A percentile compares a stretch with the other conserved stretches of the same genome.
Conservation (phyloP, 1,140 invertebrate species). For the Aradophagus sp. region DNA sequence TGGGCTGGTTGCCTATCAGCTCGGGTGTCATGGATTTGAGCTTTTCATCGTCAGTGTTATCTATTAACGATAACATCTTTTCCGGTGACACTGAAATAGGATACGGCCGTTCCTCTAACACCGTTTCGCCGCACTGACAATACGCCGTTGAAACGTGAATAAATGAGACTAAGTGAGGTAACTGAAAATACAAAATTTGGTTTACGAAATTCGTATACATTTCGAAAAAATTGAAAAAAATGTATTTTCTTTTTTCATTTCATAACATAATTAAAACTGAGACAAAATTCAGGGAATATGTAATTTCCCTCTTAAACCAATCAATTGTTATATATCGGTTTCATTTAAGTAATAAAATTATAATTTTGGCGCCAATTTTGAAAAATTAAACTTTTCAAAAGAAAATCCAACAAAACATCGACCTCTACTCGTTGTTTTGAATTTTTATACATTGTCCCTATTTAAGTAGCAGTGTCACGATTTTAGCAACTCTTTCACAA, state of each 20-base stretch:
- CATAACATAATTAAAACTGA: too few species aligned
- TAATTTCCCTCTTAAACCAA: too few species aligned
- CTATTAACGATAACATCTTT: conserved; percentile 82
- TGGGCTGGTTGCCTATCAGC: conserved; percentile 83
- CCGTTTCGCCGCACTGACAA: conserved; percentile 82
- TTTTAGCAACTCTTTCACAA: too few species aligned
- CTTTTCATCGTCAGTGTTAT: conserved; percentile 84
- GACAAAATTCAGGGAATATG: too few species aligned
- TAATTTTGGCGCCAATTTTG: too few species aligned
- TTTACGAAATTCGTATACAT: too few species aligned
- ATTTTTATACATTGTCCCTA: background rate
- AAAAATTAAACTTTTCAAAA: too few species aligned
- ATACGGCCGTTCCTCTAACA: conserved; percentile 82
- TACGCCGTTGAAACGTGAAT: conserved; percentile 89
- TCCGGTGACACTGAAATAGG: conserved; percentile 82
- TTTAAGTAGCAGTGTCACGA: too few species aligned
- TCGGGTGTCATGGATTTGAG: conserved; percentile 84
- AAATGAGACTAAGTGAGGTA: conserved; percentile 70
- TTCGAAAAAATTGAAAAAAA: too few species aligned
- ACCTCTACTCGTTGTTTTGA: background rate
- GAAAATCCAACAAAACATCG: too few species aligned
- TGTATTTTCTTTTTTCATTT: conserved; percentile 1
- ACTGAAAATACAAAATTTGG: conserved; percentile 5
- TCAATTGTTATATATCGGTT: too few species aligned
- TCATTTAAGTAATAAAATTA: too few species aligned